Evolutionary conservation across 2,888 invertebrate species (phyloP).

Genomic region (Palloptera scutellata): DNA sequence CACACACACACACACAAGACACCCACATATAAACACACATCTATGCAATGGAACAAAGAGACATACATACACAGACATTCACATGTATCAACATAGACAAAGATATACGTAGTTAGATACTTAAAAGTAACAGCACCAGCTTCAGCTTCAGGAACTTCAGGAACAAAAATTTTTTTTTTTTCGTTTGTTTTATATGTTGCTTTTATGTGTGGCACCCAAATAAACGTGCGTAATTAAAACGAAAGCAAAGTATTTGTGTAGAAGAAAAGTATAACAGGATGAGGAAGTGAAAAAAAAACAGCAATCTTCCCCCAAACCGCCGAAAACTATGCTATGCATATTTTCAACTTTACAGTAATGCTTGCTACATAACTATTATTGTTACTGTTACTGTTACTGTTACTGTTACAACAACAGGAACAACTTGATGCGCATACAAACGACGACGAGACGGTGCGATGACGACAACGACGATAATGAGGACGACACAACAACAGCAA

Average conservation of each 20-base stretch:
- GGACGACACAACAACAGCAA: slow-evolving; percentile 14
- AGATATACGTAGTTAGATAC: background rate
- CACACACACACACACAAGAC: background rate
- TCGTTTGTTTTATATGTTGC: background rate
- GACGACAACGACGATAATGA: too few species aligned
- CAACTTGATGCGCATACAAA: too few species aligned
- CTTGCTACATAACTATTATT: background rate
- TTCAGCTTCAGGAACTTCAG: slow-evolving; percentile 11
- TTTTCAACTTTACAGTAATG: background rate
- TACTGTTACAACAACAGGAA: background rate
- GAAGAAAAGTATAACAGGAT: too few species aligned
- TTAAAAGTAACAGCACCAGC: background rate
- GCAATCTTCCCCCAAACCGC: slow-evolving; percentile 10
- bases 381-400: slow-evolving; percentile 16
- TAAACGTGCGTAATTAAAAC: slow-evolving; percentile 56
- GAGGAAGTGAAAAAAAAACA: too few species aligned
- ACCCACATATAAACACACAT: slow-evolving; percentile 8
- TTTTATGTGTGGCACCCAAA: background rate
- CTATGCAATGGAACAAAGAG: too few species aligned
- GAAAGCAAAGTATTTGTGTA: too few species aligned
- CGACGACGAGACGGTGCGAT: too few species aligned
- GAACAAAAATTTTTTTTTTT: slow-evolving; percentile 8
- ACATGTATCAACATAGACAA: background rate
- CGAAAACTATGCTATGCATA: slow-evolving; percentile 31
- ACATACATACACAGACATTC: too few species aligned